Evolutionary conservation across 1,140 invertebrate species (phyloP).

Genomic region (Meloidogyne chitwoodi): DNA sequence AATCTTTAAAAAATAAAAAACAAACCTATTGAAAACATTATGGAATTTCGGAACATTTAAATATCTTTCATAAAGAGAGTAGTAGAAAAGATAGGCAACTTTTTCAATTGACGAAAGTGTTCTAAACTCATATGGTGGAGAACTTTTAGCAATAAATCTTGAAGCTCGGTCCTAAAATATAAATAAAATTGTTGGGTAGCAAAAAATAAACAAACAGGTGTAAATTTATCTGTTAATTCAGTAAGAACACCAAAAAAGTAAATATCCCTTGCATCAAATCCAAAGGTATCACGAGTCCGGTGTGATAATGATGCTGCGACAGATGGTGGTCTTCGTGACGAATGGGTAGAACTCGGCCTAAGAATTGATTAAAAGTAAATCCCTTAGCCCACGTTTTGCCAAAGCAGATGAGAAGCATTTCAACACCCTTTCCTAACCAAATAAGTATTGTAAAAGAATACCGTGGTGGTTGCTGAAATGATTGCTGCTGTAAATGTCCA

Average conservation of each 20-base stretch:
- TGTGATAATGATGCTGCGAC: neutral
- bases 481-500: neutral
- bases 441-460: neutral
- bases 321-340: slow-evolving; percentile 6
- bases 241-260: slow-evolving; percentile 19
- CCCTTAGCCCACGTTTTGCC: too few relatives aligned
- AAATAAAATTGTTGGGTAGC: neutral
- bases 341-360: slow-evolving; percentile 6
- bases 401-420: too few relatives aligned
- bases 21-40: slow-evolving; percentile 37
- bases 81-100: slow-evolving; percentile 44
- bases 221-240: slow-evolving; percentile 17
- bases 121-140: slow-evolving; percentile 69
- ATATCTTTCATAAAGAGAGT: slow-evolving; percentile 38
- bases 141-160: slow-evolving; percentile 8
- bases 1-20: neutral
- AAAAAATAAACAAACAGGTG: neutral
- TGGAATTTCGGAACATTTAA: slow-evolving; percentile 27
- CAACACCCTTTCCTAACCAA: too few relatives aligned
- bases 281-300: neutral
- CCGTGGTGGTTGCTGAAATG: neutral
- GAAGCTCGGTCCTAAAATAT: slow-evolving; percentile 16
- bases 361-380: neutral
- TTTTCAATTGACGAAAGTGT: slow-evolving; percentile 32
- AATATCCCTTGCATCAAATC: slow-evolving; percentile 7